phyloP scores from a whole-genome alignment of 2,888 invertebrate genomes.

The Acanthosoma haemorrhoidale region DNA sequence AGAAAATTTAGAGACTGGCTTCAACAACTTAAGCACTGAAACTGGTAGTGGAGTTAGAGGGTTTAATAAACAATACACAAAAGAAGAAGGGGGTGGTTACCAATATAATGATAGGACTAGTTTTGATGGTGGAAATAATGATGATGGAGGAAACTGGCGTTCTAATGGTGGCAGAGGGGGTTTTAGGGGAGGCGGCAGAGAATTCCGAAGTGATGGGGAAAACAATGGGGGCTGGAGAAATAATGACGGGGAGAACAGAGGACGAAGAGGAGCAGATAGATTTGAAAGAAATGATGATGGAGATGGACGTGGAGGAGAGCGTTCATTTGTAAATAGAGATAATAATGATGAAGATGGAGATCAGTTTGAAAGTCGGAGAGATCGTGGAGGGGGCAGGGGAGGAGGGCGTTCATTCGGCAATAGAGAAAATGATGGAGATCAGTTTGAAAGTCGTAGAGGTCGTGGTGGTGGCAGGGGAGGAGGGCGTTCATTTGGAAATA shows the following conservation, averaged over 20 bases:
- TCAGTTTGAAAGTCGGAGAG: conserved; percentile 39
- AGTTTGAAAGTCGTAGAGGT: conserved; percentile 40
- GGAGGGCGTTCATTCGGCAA: conserved; percentile 36
- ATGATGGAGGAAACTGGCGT: not conserved
- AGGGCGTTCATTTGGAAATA: conserved; percentile 35
- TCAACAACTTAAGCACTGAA: not conserved
- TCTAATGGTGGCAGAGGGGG: not conserved
- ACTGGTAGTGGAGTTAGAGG: not conserved
- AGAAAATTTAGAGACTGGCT: too few species aligned
- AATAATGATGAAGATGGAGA: conserved; percentile 26
- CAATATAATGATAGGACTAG: not conserved
- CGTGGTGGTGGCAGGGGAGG: conserved; percentile 33
- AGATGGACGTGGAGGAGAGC: conserved; percentile 37
- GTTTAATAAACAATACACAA: not conserved
- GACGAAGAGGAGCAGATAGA: not conserved
- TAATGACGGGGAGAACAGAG: not conserved
- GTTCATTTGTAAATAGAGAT: conserved; percentile 32
- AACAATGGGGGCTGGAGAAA: conserved; percentile 14
- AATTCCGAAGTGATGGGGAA: conserved; percentile 25
- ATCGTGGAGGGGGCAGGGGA: conserved; percentile 39
- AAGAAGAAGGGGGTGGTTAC: not conserved
- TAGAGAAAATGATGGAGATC: conserved; percentile 27
- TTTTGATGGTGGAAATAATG: not conserved
- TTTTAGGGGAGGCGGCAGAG: conserved; percentile 15
- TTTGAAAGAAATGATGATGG: too few species aligned